Base-by-base conservation (phyloP, 2,113 vertebrate genomes). In the Geothlypis trichas region DNA sequence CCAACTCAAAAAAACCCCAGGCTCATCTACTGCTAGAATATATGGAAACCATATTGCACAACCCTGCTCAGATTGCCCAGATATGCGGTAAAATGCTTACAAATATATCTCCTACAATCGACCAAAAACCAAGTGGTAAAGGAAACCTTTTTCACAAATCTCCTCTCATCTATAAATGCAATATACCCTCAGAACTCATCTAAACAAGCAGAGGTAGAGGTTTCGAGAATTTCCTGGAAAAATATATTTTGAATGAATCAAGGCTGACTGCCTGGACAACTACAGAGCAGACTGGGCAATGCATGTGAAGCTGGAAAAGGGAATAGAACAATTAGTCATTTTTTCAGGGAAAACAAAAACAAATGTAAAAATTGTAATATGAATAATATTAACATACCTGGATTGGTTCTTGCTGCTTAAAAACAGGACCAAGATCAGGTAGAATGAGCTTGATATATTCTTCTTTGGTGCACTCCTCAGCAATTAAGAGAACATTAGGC, bases 401-500 rank as follows among this genome's bases (percentile, higher is more conserved):
- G 90, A 99, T 95, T 47, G 99, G 99, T 93, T 99, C 99, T 79
- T 99, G 99, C 94, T 99, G 99, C 93, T 99, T 99, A 98, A 99
- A 99, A 80, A 99, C 99, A 61, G 99, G 99, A 17, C 98, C 97
- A 88, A 99, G 99, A 94, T 99, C 99, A 44, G 99, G 99, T 69
- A 99, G 86, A 96, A 99, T 98, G 76, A 99, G 98, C 62, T 97
- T 99, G 28, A 99, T 10, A 24, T 99, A 99, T 80, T 99, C 99
- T 80, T 99, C 99, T 98, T 99, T 99, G 95, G 99, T 99, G 96
- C 99, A 99, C 71, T 99, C 99, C 85, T 99, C 99, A 8, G 99
- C 99, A 80, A 99, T 99, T 15, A 99, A 97, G 86, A 99, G 98
- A 96, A 99, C 99, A 3, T 99, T 99, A 82, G 99, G 99, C 87